Base-by-base conservation (phyloP, 2,797 vertebrate species). In the Hypotaenidia okinawae region DNA sequence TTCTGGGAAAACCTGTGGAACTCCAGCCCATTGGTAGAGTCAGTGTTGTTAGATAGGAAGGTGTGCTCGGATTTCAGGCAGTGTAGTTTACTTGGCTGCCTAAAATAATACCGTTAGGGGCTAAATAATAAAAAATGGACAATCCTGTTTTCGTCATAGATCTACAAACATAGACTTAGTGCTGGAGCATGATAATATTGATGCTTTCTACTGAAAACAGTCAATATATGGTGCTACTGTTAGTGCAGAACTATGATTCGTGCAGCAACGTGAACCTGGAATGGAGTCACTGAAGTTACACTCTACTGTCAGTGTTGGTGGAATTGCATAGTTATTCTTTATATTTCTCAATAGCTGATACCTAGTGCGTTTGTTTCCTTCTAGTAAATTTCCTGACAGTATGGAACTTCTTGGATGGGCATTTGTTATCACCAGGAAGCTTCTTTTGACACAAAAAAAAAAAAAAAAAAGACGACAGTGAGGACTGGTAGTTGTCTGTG, bases 371-470 rank as follows among this genome's bases (percentile, higher is more conserved):
- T 91, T 79, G 21, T 82, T 95, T 89, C 41, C 76, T 75, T 87
- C 73, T 88, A 61, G 76, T 17, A 32, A 84, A 89, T 84, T 86
- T 95, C 82, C 78, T 89, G 83, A 41, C 51, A 57, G 62, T 69
- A 10, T 64, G 23, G 49, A 79, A 90, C 63, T 89, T 93, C 72
- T 75, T 74, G 78, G 47, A 61, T 73, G 16, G 63, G 18, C 32
- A 12, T 87, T 82, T 91, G n/a, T 69, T 93, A 30, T 94, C 86
- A 94, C 47, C 45, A 73, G 94, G 81, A 96, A 96, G 28, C 83
- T 93, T 80, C 27, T 86, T 94, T 92, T 30, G 87, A 33, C 39
- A 74, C 41, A 49, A n/a, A 33, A 43, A 74, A 45, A 49, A 33
- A 43, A 74, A 45, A 49, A 54, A 51, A 45, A 51, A 45, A 47